These are phyloP conservation scores for Drosophila percnosoma DNA, from an alignment of 2,888 invertebrate genomes.

Conservation along the genomic window DNA sequence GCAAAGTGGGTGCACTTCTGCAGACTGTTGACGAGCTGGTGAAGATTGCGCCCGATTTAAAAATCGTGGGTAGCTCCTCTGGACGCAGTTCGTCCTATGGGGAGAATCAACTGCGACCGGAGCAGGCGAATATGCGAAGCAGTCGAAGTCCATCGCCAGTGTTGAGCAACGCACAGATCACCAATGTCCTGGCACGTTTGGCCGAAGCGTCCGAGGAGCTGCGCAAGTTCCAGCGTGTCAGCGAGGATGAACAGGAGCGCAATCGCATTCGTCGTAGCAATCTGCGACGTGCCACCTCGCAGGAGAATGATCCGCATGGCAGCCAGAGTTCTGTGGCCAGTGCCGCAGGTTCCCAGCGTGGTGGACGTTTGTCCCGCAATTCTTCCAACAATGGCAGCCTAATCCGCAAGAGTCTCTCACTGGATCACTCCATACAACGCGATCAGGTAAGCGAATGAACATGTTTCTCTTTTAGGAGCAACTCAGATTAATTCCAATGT, in stretches of 20 bases:
- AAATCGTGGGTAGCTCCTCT: conserved; percentile 83
- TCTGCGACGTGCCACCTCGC: conserved; percentile 86
- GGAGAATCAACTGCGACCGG: conserved; percentile 79
- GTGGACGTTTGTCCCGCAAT: conserved; percentile 79
- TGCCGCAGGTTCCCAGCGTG: conserved; percentile 79
- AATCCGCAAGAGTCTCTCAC: conserved; percentile 89
- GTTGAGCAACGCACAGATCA: conserved; percentile 78
- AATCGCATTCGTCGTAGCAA: conserved; percentile 85
- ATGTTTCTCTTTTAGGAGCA: accelerated
- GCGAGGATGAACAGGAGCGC: conserved; percentile 86
- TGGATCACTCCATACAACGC: conserved; percentile 88
- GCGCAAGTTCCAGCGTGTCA: conserved; percentile 85
- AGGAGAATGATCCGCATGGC: conserved; percentile 88
- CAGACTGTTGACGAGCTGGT: conserved; percentile 93
- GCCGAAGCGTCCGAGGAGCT: conserved; percentile 91
- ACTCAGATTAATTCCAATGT: neutral
- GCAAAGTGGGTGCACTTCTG: conserved; percentile 89
- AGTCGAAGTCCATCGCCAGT: conserved; percentile 83
- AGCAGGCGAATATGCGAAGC: conserved; percentile 67
- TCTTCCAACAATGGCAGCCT: conserved; percentile 86
- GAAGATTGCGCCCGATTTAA: conserved; percentile 90
- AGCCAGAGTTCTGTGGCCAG: conserved; percentile 82
- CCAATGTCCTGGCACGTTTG: conserved; percentile 86
- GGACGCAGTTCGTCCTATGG: conserved; percentile 47
- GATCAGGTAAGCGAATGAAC: conserved; percentile 82